These are phyloP conservation scores for Presbytis comata DNA, from an alignment of 2,797 vertebrate species.

Conservation along the genomic window DNA sequence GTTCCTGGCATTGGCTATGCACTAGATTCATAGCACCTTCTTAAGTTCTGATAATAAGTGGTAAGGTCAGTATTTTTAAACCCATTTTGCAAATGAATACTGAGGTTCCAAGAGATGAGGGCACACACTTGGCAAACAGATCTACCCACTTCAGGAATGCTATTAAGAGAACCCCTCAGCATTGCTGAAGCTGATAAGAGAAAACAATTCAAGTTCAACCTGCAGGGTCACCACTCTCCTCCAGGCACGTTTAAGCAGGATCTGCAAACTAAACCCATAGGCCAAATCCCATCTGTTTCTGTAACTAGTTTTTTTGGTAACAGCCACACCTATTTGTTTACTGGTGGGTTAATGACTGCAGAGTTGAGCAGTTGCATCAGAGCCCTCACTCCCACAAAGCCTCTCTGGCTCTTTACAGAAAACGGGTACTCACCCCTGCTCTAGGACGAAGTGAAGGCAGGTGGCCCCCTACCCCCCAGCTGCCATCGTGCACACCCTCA, in stretches of 20 bases:
- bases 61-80: neutral
- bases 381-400: neutral
- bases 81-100: neutral
- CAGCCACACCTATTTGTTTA: neutral
- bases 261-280: neutral
- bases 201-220: neutral
- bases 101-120: neutral
- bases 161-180: neutral
- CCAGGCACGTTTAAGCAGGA: neutral
- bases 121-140: neutral
- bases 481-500: fast-evolving
- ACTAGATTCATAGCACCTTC: neutral
- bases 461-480: neutral
- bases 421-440: neutral
- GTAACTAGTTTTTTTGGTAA: neutral
- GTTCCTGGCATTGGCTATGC: neutral
- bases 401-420: neutral
- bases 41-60: neutral
- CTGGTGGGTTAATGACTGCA: neutral
- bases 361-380: neutral
- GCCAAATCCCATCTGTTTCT: neutral
- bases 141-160: neutral
- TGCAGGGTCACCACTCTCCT: no score
- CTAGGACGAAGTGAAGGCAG: neutral
- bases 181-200: neutral